Evolutionary conservation across 2,888 invertebrate species (phyloP), one percentile per base, ranked within the genome.

Genomic region (Ectemnius continuus): DNA sequence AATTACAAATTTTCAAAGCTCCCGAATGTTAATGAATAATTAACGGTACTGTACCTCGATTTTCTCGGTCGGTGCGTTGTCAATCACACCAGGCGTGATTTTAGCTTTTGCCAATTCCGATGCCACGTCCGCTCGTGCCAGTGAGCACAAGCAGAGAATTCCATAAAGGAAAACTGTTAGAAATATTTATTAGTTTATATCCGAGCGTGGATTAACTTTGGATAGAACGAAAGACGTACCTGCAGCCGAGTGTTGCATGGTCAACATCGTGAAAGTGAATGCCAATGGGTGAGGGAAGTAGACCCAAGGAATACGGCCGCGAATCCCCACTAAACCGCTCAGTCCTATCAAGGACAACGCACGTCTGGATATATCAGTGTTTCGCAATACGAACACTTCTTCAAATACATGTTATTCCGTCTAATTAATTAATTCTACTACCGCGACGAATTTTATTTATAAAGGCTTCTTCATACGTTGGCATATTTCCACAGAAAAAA

Each of bases 71-170:
- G 91, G 91, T 23, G 88, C 84, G 26, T 64, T 78, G n/a, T 87
- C 85, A 62, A 91, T 82, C 18, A 91, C 88, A 28, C 91, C 90
- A 0, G 90, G 87, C 6, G 86, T 85, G 14, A 91, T 88, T 79
- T 88, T 86, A 0, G 88, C 88, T 1, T 84, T 80, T 73, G 86
- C 84, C 68, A 91, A 88, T 11, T 82, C 85, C 18, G 84, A 73
- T 45, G 84, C 80, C 6, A 90, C 92, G 69, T 91, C 87, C 45
- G 83, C 84, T 4, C 71, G 69, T 0, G 78, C 85, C 23, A 63
- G 69, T 0, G 78, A 85, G 36, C 59, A 20, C 14, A 84, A 36
- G 36, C 83, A 82, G 57, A 87, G 67, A 8, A 68, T 67, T 59
- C 84, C 85, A 16, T 86, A 46, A 11, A 88, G 63, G 66, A 88